These are phyloP conservation scores for Aradophagus sp. DNA, from an alignment of 1,140 invertebrate species.

Conservation along the genomic window DNA sequence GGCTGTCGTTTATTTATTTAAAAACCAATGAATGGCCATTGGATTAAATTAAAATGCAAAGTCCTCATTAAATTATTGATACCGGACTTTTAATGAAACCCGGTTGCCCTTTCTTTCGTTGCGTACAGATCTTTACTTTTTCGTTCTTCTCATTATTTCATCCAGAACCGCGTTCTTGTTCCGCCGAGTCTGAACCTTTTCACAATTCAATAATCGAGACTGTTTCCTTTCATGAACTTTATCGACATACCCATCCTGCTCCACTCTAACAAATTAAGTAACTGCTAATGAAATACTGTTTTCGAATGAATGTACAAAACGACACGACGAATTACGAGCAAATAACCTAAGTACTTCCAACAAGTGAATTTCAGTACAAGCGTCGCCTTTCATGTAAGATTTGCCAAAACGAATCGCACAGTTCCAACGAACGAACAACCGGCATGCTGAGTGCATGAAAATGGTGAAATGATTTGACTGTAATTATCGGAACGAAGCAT, in stretches of 20 bases:
- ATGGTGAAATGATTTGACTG: too few relatives aligned
- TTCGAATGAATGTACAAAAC: constrained; percentile 26
- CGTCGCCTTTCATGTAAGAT: too few relatives aligned
- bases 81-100: constrained; percentile 52
- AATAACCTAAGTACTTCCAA: constrained; percentile 15
- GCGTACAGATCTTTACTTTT: constrained; percentile 39
- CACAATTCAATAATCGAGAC: constrained; percentile 48
- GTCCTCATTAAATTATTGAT: constrained; percentile 47
- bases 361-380: too few relatives aligned
- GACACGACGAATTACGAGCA: constrained; percentile 16
- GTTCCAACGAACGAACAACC: too few relatives aligned
- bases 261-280: constrained; percentile 41
- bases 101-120: constrained; percentile 40
- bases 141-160: constrained; percentile 42
- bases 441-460: too few relatives aligned
- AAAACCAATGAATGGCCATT: constrained; percentile 28
- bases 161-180: constrained; percentile 31
- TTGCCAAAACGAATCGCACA: too few relatives aligned
- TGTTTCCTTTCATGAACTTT: constrained; percentile 44
- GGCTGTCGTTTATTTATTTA: constrained; percentile 25
- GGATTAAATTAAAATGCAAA: constrained; percentile 14
- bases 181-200: constrained; percentile 33
- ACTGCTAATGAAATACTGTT: constrained; percentile 40
- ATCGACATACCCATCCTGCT: constrained; percentile 30
- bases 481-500: too few relatives aligned